Conservation (phyloP, 1,140 invertebrate species). For the Zaprionus ornatus region DNA sequence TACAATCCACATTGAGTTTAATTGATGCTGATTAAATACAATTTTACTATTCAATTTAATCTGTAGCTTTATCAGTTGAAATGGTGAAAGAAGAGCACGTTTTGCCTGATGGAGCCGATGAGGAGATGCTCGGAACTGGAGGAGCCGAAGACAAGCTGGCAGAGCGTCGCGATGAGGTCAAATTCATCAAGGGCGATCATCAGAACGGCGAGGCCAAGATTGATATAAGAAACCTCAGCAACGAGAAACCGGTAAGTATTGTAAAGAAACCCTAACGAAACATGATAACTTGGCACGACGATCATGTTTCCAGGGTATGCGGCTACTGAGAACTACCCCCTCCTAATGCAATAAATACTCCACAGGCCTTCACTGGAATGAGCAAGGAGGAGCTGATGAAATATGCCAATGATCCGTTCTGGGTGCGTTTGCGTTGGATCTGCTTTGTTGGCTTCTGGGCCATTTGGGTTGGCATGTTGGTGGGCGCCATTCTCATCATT, state of each 20-base stretch:
- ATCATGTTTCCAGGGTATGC: background rate
- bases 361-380: constrained; percentile 90
- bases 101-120: constrained; percentile 86
- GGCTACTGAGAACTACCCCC: background rate
- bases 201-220: constrained; percentile 94
- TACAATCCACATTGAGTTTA: constrained; percentile 28
- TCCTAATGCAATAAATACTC: background rate
- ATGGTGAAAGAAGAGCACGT: constrained; percentile 77
- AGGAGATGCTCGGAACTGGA: constrained; percentile 86
- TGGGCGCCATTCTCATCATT: constrained; percentile 93
- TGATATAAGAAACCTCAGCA: constrained; percentile 88
- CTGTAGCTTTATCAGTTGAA: constrained; percentile 36
- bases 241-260: constrained; percentile 84
- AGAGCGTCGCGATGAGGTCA: constrained; percentile 87
- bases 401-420: constrained; percentile 96
- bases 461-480: constrained; percentile 93
- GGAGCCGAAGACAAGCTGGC: constrained; percentile 86
- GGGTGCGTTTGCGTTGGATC: constrained; percentile 93
- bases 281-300: background rate
- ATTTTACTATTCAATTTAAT: constrained; percentile 38
- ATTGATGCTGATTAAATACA: constrained; percentile 62
- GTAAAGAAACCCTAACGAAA: background rate
- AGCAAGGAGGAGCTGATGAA: constrained; percentile 96
- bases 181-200: constrained; percentile 88
- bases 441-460: constrained; percentile 94